Conservation (phyloP, 2,888 invertebrate species). For the Hirtodrosophila alboralis region DNA sequence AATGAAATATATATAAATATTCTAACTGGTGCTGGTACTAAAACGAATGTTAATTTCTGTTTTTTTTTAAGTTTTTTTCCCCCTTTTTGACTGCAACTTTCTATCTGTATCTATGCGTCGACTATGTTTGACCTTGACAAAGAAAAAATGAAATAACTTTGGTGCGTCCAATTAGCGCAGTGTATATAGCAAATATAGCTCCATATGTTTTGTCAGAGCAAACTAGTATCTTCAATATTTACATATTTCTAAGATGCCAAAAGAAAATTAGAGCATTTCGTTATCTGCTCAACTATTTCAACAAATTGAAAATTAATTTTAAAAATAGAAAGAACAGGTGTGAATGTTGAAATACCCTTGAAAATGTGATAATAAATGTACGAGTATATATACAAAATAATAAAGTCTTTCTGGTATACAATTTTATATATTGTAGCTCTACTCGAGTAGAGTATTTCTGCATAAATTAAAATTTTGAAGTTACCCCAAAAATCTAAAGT, state of each 20-base stretch:
- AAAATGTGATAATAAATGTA: no score
- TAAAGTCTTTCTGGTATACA: no score
- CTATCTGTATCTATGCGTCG: slow-evolving; percentile 2
- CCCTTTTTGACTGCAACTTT: neutral
- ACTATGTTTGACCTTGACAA: slow-evolving; percentile 44
- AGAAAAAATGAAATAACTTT: slow-evolving; percentile 17
- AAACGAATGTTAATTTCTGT: slow-evolving; percentile 11
- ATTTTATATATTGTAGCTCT: no score
- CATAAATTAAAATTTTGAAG: no score
- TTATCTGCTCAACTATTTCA: neutral
- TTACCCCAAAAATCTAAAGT: no score
- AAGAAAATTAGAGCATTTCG: slow-evolving; percentile 3
- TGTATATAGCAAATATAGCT: slow-evolving; percentile 7
- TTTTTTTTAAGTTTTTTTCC: neutral
- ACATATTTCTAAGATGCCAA: slow-evolving; percentile 5
- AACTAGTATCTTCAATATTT: slow-evolving; percentile 44
- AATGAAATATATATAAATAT: slow-evolving; percentile 12
- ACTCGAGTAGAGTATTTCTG: no score
- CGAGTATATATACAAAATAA: no score
- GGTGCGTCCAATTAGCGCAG: no score
- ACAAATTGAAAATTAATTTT: neutral
- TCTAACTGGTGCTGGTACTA: slow-evolving; percentile 48
- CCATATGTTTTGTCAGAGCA: slow-evolving; percentile 25
- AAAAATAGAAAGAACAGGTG: neutral
- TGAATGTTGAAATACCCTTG: no score